These are phyloP conservation scores for Anas platyrhynchos DNA, from an alignment of 2,113 vertebrate species.

Conservation along the genomic window DNA sequence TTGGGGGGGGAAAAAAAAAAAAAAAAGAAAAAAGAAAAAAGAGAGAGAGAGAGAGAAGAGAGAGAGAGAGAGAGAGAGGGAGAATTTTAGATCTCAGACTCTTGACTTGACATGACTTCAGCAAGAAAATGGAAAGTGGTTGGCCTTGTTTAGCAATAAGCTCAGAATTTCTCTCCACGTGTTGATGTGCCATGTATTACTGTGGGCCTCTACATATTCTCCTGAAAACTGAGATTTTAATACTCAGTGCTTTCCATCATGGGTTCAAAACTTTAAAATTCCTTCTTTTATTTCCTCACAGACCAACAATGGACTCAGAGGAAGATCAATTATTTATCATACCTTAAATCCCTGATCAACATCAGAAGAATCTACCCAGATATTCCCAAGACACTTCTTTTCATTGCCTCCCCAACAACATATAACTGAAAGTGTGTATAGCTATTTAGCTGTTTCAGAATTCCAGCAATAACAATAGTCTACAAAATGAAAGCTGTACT, in stretches of 20 bases:
- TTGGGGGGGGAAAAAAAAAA: neutral
- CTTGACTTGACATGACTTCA: neutral
- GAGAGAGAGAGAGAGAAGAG: too few species aligned
- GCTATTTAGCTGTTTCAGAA: neutral
- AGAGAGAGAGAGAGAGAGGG: too few species aligned
- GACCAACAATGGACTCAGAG: neutral
- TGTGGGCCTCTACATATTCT: neutral
- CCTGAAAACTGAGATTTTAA: neutral
- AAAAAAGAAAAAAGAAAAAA: too few species aligned
- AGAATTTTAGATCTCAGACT: neutral
- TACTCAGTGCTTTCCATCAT: neutral
- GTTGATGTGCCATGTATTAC: neutral
- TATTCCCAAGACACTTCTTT: neutral
- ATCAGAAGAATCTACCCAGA: neutral
- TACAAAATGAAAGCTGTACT: neutral
- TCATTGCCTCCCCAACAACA: neutral
- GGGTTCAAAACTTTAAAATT: neutral
- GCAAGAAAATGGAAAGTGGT: neutral
- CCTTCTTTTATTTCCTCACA: neutral
- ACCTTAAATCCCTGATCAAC: neutral
- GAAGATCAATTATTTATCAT: neutral
- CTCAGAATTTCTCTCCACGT: neutral
- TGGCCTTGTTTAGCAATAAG: accelerated
- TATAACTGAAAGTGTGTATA: neutral
- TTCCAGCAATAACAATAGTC: neutral